Base-by-base conservation (phyloP, 2,797 vertebrate species). In the Phoxinus dragarum region DNA sequence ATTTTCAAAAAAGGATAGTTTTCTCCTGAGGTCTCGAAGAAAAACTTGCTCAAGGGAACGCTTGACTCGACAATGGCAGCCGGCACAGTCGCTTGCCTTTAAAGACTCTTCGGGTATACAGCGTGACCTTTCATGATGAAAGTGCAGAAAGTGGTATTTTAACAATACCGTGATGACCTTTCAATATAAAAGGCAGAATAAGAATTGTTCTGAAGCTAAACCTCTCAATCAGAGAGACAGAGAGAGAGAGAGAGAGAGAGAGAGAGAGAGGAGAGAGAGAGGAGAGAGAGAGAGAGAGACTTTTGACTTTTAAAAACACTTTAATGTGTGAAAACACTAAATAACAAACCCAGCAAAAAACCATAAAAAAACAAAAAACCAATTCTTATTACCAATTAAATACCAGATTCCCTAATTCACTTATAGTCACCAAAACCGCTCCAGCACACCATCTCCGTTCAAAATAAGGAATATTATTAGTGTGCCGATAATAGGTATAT, bases 101-200 rank as follows among this genome's bases (percentile, higher is more conserved):
- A 69, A 93, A 90, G 89, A 90, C 89, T 92, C 92, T 94, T 94
- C 91, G 92, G 94, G 93, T 93, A 92, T 94, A 94, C 93, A 93
- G 93, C 89, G 89, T 94, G 94, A 94, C 95, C 94, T 96, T 95
- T 95, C 84, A 92, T 94, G 94, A 95, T 94, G 94, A 96, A 95
- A 95, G 93, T 81, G 34, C 80, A 79, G 84, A 93, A 94, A 95
- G 92, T 94, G 92, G 90, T 94, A 95, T 94, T 95, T 95, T 93
- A 95, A 95, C 94, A 95, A 95, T 95, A 94, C 95, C 92, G 88
- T 71, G 92, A 94, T 95, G 95, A 92, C 93, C 94, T 96, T 96
- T 95, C 90, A 88, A 90, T 92, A 93, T 94, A 93, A 95, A 95
- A 95, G 92, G 91, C 82, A 47, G 91, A 88, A 86, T 90, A 92